Conservation (phyloP, 2,888 invertebrate species). For the Drosophila limbata region DNA sequence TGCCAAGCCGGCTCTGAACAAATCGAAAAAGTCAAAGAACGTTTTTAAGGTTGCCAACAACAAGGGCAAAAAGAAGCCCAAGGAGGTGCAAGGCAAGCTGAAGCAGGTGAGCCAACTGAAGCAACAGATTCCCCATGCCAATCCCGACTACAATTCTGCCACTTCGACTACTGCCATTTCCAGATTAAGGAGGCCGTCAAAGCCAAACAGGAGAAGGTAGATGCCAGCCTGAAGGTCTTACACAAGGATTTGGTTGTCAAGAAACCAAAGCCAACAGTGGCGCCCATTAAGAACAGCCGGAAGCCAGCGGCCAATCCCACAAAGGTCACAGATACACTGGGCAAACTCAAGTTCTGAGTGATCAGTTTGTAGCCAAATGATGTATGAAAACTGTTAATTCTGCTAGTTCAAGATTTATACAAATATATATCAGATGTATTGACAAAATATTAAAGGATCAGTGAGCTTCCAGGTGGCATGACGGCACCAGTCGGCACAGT, state of each 20-base stretch:
- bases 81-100: slow-evolving; percentile 84
- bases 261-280: slow-evolving; percentile 69
- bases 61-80: slow-evolving; percentile 84
- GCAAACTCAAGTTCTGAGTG: slow-evolving; percentile 82
- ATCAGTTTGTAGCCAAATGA: slow-evolving; percentile 6
- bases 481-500: slow-evolving; percentile 43
- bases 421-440: slow-evolving; percentile 66
- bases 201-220: slow-evolving; percentile 83
- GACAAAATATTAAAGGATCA: slow-evolving; percentile 24
- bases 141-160: neutral
- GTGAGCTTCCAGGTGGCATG: slow-evolving; percentile 35
- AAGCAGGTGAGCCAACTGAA: slow-evolving; percentile 80
- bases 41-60: slow-evolving; percentile 83
- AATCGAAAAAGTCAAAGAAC: slow-evolving; percentile 83
- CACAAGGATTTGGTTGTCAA: slow-evolving; percentile 85
- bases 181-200: slow-evolving; percentile 84
- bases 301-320: slow-evolving; percentile 80
- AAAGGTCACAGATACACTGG: slow-evolving; percentile 79
- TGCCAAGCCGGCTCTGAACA: slow-evolving; percentile 65
- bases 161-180: neutral
- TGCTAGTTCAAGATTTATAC: slow-evolving; percentile 46
- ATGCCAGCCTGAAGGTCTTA: slow-evolving; percentile 82
- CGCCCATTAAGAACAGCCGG: slow-evolving; percentile 73
- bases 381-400: slow-evolving; percentile 42
- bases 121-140: neutral